These are phyloP conservation scores for Petrocephalus microphthalmus DNA, from an alignment of 2,113 vertebrate species.

Conservation along the genomic window DNA sequence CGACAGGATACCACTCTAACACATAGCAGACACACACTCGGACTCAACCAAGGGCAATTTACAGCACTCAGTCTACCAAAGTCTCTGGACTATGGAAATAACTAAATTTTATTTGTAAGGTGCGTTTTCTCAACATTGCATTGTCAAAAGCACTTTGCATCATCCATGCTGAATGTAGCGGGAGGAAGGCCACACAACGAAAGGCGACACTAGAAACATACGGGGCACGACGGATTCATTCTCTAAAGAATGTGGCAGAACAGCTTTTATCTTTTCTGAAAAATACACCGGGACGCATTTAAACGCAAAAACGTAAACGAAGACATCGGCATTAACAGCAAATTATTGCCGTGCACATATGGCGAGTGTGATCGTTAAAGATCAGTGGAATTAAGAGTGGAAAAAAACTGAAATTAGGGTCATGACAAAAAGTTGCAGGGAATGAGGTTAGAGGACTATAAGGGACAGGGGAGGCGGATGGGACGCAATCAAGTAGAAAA, in stretches of 20 bases:
- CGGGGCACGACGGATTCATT: neutral
- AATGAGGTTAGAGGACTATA: conserved; percentile 47
- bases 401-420: conserved; percentile 36
- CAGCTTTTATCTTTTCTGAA: neutral
- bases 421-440: conserved; percentile 38
- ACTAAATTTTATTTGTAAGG: neutral
- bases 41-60: neutral
- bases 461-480: conserved; percentile 47
- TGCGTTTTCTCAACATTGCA: neutral
- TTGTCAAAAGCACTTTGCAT: neutral
- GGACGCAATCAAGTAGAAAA: conserved; percentile 60
- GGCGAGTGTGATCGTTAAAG: conserved; percentile 54
- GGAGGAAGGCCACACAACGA: neutral
- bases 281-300: neutral
- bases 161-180: neutral
- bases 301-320: conserved; percentile 6
- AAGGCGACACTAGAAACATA: neutral
- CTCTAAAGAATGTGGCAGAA: neutral
- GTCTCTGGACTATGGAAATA: neutral
- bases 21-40: neutral
- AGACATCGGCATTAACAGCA: conserved; percentile 41
- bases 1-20: neutral
- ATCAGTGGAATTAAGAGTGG: conserved; percentile 48
- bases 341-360: conserved; percentile 58
- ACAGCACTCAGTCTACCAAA: no score